Evolutionary conservation across 2,888 invertebrate species (phyloP), one percentile per base, ranked within the genome.

Genomic region (Drosophila algonquin): DNA sequence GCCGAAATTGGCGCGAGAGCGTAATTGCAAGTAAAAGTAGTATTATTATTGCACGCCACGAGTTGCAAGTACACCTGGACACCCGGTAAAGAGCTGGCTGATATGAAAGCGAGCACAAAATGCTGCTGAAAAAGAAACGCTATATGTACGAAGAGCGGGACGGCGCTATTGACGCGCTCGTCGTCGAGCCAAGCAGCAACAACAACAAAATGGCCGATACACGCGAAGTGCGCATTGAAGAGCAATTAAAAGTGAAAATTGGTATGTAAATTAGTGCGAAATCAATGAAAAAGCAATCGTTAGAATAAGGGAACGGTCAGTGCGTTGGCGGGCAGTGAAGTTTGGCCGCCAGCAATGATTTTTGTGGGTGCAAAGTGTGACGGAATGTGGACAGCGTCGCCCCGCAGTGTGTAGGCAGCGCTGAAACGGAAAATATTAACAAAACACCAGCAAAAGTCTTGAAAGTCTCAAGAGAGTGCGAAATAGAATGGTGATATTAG

Each of bases 201-300:
- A 85, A 79, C 79, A 84, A 81, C 83, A 97, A 96, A 95, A 97
- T 97, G 97, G 96, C 96, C 94, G 96, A 96, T 94, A 95, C 95
- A 94, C 95, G 95, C 94, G 95, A 96, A 95, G 97, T 97, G 81
- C 95, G 97, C 94, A 95, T 96, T 93, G 97, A 97, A 94, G 97
- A 97, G 94, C 96, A 97, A 94, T 95, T 97, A 93, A 97, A 96
- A 95, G 97, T 97, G 93, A 97, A 97, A 95, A 97, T 97, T 93
- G 97, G 97, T 97, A 94, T 94, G 96, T 95, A 93, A 90, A 90
- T 83, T 72, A 73, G 79, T 79, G 74, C 62, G 48, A 79, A 85
- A 85, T 81, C 77, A 54, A 61, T 59, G 50, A 47, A 72, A 79
- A 85, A 74, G 48, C 30, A 24, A 27, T 48, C 54, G 16, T 45